Evolutionary conservation across 64 coral and sea anemone species (phyloP).

Genomic region (Astreopora myriophthalma): DNA sequence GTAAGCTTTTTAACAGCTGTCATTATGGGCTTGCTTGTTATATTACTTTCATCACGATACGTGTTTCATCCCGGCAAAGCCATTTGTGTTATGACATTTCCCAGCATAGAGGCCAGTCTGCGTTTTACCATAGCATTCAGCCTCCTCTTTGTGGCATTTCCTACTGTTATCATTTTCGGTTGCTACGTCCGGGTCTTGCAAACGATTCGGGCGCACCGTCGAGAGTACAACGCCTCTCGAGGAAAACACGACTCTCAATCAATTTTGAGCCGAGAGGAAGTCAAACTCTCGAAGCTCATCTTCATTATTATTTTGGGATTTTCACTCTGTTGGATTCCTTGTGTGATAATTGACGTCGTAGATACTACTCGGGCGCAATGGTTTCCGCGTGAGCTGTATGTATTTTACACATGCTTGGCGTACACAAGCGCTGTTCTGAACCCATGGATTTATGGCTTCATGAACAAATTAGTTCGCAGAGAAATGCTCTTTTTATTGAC

Average conservation of each 20-base stretch:
- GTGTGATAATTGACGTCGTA: slow-evolving; percentile 66
- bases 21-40: slow-evolving; percentile 49
- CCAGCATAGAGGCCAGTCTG: slow-evolving; percentile 1
- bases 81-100: slow-evolving; percentile 76
- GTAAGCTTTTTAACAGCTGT: slow-evolving; percentile 47
- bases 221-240: slow-evolving; percentile 59
- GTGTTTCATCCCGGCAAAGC: slow-evolving; percentile 87
- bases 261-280: slow-evolving; percentile 72
- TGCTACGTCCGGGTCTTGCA: slow-evolving; percentile 73
- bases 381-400: slow-evolving; percentile 76
- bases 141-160: slow-evolving; percentile 60
- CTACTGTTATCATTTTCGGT: slow-evolving; percentile 59
- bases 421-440: slow-evolving; percentile 77
- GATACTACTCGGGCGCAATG: slow-evolving; percentile 48
- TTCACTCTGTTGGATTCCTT: slow-evolving; percentile 80
- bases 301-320: slow-evolving; percentile 84
- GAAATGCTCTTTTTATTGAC: slow-evolving; percentile 49
- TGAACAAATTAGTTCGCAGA: slow-evolving; percentile 81
- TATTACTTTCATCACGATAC: slow-evolving; percentile 50
- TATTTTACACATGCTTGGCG: slow-evolving; percentile 76
- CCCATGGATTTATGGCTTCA: slow-evolving; percentile 86
- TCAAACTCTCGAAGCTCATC: slow-evolving; percentile 80
- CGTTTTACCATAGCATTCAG: slow-evolving; percentile 64
- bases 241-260: slow-evolving; percentile 73
- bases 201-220: slow-evolving; percentile 64